Percentiles rank a stretch among this genome's conserved stretches.
Conservation (phyloP, 2,113 vertebrate species). For the Microtus ochrogaster region DNA sequence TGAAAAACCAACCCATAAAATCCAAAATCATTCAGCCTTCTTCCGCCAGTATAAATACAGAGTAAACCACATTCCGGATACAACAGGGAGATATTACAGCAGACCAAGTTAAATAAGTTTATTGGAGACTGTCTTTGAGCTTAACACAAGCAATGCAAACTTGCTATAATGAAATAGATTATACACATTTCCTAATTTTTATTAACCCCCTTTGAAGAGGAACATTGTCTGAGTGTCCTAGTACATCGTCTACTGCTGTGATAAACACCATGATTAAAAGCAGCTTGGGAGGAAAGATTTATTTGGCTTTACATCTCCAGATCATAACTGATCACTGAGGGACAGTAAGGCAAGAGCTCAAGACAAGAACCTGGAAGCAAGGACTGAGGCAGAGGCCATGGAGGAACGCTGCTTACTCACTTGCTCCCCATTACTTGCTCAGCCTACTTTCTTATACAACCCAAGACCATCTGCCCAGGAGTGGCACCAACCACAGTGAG, state of each 20-base stretch:
- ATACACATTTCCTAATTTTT: slow-evolving; percentile 17
- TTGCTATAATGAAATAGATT: neutral
- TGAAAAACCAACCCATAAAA: slow-evolving; percentile 12
- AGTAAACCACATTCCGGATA: neutral
- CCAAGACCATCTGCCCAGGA: neutral
- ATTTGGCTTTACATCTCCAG: neutral
- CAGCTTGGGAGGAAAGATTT: neutral
- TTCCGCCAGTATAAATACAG: slow-evolving; percentile 25
- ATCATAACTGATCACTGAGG: neutral
- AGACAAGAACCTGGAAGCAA: neutral
- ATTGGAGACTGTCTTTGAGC: neutral
- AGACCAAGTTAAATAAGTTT: slow-evolving; percentile 15
- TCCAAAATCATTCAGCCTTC: slow-evolving; percentile 25
- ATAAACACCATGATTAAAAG: neutral
- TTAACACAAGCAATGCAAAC: slow-evolving; percentile 20
- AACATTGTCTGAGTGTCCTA: neutral
- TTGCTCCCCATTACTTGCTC: neutral
- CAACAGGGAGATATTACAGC: slow-evolving; percentile 24
- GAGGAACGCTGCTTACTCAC: neutral
- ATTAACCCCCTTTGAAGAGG: neutral
- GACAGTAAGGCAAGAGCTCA: neutral
- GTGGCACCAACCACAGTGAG: neutral
- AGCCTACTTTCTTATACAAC: neutral
- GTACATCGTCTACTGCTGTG: neutral
- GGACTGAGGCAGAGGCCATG: neutral